Percentiles rank a stretch among this genome's conserved stretches.
Evolutionary conservation across 2,113 vertebrate species (phyloP).

Genomic region (Willisornis vidua): DNA sequence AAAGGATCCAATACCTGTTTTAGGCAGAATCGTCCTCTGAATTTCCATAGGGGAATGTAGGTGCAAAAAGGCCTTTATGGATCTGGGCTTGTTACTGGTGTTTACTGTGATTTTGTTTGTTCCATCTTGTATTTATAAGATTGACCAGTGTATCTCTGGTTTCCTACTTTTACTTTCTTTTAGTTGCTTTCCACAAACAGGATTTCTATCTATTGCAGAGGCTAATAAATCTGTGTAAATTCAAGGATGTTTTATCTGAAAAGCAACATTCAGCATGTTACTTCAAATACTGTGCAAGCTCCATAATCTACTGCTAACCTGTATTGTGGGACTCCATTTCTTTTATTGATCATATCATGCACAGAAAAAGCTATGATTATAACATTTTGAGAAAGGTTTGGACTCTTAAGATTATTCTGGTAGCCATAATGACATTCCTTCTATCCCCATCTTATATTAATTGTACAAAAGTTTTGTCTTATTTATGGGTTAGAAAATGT

Average conservation of each 20-base stretch:
- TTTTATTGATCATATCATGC: neutral
- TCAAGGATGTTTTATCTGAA: neutral
- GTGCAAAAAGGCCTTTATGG: neutral
- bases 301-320: neutral
- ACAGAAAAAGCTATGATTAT: neutral
- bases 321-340: neutral
- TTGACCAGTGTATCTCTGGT: neutral
- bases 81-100: neutral
- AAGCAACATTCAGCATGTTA: neutral
- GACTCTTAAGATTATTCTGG: neutral
- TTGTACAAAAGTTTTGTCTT: neutral
- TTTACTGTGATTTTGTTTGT: neutral
- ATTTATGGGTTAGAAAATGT: constrained; percentile 83
- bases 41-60: neutral
- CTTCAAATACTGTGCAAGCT: neutral
- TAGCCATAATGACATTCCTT: neutral
- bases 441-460: neutral
- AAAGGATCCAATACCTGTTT: neutral
- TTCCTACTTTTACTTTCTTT: neutral
- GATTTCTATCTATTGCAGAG: neutral
- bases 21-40: neutral
- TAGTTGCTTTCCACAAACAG: neutral
- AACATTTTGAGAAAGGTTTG: neutral
- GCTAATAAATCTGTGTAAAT: neutral
- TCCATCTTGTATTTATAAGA: neutral